A percentile compares a stretch with the other conserved stretches of the same genome.
Conservation (phyloP, 2,113 vertebrate genomes). For the Mustelus asterias region DNA sequence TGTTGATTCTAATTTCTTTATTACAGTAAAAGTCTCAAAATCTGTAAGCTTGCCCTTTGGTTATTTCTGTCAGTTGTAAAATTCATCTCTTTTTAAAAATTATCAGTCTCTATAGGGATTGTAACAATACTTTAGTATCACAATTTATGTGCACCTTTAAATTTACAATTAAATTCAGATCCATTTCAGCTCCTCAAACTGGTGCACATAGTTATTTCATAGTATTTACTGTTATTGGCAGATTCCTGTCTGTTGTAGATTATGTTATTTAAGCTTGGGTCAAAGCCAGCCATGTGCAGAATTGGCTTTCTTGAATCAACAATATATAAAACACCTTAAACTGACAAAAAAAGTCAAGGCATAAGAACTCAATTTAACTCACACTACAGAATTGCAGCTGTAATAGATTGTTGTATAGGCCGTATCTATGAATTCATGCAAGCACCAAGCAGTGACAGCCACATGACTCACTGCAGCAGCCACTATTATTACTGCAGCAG, state of each 20-base stretch:
- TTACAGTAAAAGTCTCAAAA: too few relatives aligned
- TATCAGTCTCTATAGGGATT: background rate
- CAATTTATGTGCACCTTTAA: background rate
- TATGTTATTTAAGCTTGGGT: background rate
- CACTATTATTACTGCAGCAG: conserved; percentile 25
- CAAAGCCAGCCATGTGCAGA: conserved; percentile 16
- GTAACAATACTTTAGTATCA: background rate
- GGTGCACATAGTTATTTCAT: background rate
- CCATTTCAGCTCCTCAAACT: background rate
- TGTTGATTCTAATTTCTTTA: too few relatives aligned
- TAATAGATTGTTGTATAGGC: conserved; percentile 8
- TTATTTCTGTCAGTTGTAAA: background rate
- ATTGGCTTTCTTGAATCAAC: conserved; percentile 18
- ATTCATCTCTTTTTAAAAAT: background rate
- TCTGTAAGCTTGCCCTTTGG: too few relatives aligned
- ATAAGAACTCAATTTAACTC: conserved; percentile 31
- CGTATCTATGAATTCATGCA: conserved; percentile 2
- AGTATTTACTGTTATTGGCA: background rate
- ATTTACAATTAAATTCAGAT: background rate
- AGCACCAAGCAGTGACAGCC: conserved; percentile 3
- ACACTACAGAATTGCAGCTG: background rate
- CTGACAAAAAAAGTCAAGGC: conserved; percentile 7
- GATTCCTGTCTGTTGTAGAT: background rate
- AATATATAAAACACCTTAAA: conserved; percentile 22
- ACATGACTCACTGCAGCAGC: background rate